These are phyloP conservation scores for Sebastes elongatus DNA, from an alignment of 2,797 vertebrate species.

Conservation along the genomic window DNA sequence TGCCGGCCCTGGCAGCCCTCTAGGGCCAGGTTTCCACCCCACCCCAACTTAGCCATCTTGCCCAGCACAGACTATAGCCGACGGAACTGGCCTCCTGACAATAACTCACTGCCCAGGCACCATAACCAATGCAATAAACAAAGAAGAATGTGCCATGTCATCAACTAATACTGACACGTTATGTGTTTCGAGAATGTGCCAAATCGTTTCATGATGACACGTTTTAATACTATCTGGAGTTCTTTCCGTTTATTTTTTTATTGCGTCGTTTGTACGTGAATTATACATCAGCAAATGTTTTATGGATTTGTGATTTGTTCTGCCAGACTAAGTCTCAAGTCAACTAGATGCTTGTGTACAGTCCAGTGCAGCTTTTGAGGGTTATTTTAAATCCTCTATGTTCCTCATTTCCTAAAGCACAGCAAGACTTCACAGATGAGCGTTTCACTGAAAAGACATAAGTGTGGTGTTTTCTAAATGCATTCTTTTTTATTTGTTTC, in stretches of 20 bases:
- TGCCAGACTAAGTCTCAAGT: slow-evolving; percentile 70
- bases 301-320: slow-evolving; percentile 76
- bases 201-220: slow-evolving; percentile 80
- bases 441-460: slow-evolving; percentile 26
- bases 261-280: slow-evolving; percentile 76
- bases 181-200: slow-evolving; percentile 83
- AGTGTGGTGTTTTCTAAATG: slow-evolving; percentile 47
- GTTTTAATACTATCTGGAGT: slow-evolving; percentile 75
- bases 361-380: slow-evolving; percentile 69
- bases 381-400: slow-evolving; percentile 76
- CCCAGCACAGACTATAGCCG: slow-evolving; percentile 40
- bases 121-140: slow-evolving; percentile 84
- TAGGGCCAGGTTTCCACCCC: slow-evolving; percentile 63
- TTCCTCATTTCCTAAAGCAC: slow-evolving; percentile 74
- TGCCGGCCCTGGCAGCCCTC: slow-evolving; percentile 60
- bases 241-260: slow-evolving; percentile 75
- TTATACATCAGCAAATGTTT: slow-evolving; percentile 76
- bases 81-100: slow-evolving; percentile 69
- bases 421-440: slow-evolving; percentile 59
- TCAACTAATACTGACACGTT: slow-evolving; percentile 75
- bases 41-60: slow-evolving; percentile 34
- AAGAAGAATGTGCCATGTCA: slow-evolving; percentile 82
- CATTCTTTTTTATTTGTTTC: slow-evolving; percentile 29
- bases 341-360: slow-evolving; percentile 74
- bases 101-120: slow-evolving; percentile 74